Evolutionary conservation across 2,888 invertebrate species (phyloP), one percentile per base, ranked within the genome.

Genomic region (Pediacus dermestoides): DNA sequence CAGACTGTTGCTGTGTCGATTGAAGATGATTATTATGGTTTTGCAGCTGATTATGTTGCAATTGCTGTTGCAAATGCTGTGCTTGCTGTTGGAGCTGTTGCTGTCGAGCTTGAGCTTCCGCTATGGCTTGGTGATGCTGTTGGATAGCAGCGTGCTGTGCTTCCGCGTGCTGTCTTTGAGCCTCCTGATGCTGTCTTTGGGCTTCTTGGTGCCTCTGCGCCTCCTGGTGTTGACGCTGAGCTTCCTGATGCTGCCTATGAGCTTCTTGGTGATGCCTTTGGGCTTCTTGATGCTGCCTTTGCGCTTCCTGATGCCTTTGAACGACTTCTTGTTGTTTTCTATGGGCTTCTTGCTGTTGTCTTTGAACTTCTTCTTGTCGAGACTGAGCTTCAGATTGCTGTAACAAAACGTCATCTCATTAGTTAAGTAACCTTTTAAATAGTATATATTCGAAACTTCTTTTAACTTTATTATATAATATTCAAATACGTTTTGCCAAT

Each of bases 11-110:
- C 18, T 53, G 58, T 46, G 70, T 72, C 27, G 71, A 70, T 41
- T 69, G 70, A 30, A 70, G 28, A 38, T 46, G 49, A 14, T 47
- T 44, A 14, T 49, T 46, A 28, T 44, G 44, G 30, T 43, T 70
- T 31, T 64, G 61, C 33, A 54, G 58, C 26, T 57, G 56, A 42
- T 58, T 39, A 27, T 44, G 42, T 16, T 31, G 31, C 16, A 16
- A 15, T 31, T 63, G 63, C 39, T 64, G 59, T 53, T 65, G 63
- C 44, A 62, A 65, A 37, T 66, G 66, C 42, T 70, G 62, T 50
- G 71, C 67, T 42, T 73, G 71, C 38, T 71, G 72, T 46, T 75
- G 75, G 50, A 75, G 72, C 48, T 70, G 63, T 36, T 63, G 63
- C 44, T 66, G 62, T 52, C 72, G 68, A 49, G 70, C 73, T 51